A percentile compares a stretch with the other conserved stretches of the same genome.
These are phyloP conservation scores for Tapirus terrestris DNA, from an alignment of 2,113 vertebrate species.

Conservation along the genomic window DNA sequence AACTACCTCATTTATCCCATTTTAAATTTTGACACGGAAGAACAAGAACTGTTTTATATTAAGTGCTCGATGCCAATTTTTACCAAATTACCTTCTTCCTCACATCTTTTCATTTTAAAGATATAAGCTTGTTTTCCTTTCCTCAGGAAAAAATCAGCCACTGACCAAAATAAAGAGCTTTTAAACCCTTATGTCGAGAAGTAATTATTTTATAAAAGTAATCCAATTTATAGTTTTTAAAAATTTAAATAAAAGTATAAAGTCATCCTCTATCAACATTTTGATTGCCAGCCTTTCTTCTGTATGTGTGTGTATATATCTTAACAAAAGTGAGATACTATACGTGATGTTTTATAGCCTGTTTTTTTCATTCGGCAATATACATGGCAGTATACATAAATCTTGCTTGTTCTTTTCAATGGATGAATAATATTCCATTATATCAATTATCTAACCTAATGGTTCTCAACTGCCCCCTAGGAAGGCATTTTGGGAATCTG, in stretches of 20 bases:
- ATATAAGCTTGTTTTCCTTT: neutral
- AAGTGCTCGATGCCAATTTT: neutral
- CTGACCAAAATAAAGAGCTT: neutral
- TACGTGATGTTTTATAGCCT: neutral
- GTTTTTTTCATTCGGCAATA: constrained; percentile 18
- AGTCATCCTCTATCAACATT: neutral
- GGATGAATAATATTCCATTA: neutral
- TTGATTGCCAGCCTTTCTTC: neutral
- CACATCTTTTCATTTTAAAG: neutral
- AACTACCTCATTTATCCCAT: neutral
- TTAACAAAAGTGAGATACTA: neutral
- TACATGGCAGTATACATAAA: neutral
- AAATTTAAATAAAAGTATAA: neutral
- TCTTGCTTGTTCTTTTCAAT: constrained; percentile 16
- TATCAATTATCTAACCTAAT: constrained; percentile 1
- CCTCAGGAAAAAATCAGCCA: neutral
- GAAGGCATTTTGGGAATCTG: constrained; percentile 14
- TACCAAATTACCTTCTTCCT: neutral
- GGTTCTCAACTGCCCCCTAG: neutral
- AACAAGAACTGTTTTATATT: constrained; percentile 31
- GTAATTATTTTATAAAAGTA: neutral
- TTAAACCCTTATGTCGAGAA: neutral
- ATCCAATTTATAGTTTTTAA: neutral
- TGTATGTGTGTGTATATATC: neutral
- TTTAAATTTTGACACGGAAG: constrained; percentile 40